phyloP scores from a whole-genome alignment of 2,888 invertebrate species.

The Hirudinaria manillensis region DNA sequence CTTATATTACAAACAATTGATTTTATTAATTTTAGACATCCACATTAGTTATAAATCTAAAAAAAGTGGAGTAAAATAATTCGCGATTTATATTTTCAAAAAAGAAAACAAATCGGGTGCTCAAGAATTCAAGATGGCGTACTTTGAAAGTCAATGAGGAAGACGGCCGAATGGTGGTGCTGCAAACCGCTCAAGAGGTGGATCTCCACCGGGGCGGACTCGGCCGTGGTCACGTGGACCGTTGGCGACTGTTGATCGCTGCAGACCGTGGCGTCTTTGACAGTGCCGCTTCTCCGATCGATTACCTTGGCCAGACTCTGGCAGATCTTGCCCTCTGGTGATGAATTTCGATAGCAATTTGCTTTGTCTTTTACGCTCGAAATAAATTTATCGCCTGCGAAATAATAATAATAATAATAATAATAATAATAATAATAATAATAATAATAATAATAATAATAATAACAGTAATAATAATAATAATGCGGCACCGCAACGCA shows the following conservation, averaged over 20 bases:
- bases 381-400: no score
- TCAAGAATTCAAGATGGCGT: background rate
- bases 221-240: background rate
- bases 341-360: no score
- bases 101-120: no score
- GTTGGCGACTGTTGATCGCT: background rate
- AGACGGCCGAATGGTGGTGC: background rate
- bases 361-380: no score
- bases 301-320: background rate
- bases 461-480: background rate
- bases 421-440: no score
- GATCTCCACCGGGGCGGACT: background rate
- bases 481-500: background rate
- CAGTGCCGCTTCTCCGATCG: background rate
- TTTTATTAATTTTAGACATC: no score
- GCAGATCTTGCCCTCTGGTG: background rate
- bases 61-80: no score
- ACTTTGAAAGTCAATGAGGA: background rate
- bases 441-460: background rate
- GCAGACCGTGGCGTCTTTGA: conserved; percentile 5
- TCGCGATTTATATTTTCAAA: no score
- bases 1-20: no score
- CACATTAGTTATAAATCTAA: no score
- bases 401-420: no score
- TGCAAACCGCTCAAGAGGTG: conserved; percentile 8